Percentiles rank a stretch among this genome's conserved stretches.
Conservation (phyloP, 2,113 vertebrate genomes). For the Aramus guarauna region DNA sequence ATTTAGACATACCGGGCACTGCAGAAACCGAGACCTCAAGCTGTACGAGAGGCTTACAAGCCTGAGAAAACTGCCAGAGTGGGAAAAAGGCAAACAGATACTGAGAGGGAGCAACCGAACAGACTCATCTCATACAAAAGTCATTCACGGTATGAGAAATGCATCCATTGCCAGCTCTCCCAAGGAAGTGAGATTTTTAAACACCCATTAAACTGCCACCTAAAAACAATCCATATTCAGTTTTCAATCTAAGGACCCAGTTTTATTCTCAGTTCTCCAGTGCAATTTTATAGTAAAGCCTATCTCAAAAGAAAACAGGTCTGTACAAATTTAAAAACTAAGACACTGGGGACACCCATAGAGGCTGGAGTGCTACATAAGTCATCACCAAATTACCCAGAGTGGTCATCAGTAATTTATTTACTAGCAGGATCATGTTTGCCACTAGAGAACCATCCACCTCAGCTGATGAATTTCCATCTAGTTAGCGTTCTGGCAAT, state of each 20-base stretch:
- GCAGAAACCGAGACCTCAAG: conserved; percentile 6
- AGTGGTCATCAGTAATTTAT: background rate
- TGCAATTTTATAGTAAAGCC: background rate
- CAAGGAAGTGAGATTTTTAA: background rate
- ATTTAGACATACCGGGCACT: conserved; percentile 6
- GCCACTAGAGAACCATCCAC: background rate
- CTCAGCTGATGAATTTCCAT: background rate
- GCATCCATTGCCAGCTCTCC: background rate
- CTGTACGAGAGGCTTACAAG: background rate
- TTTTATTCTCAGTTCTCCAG: background rate
- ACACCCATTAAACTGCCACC: background rate
- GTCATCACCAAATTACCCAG: background rate
- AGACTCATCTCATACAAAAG: background rate
- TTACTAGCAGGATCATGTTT: background rate
- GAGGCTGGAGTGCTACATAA: background rate
- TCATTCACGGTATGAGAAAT: background rate
- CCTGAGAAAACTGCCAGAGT: background rate
- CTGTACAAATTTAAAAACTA: background rate
- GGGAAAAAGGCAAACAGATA: background rate
- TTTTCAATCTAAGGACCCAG: background rate
- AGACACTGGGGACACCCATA: rapidly evolving
- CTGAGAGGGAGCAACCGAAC: background rate
- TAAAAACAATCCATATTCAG: background rate
- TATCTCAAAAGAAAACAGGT: background rate
- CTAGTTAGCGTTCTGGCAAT: background rate